Percentiles rank a stretch among this genome's conserved stretches.
These are phyloP conservation scores for Elaphurus davidianus DNA, from an alignment of 2,113 vertebrate genomes.

Conservation along the genomic window DNA sequence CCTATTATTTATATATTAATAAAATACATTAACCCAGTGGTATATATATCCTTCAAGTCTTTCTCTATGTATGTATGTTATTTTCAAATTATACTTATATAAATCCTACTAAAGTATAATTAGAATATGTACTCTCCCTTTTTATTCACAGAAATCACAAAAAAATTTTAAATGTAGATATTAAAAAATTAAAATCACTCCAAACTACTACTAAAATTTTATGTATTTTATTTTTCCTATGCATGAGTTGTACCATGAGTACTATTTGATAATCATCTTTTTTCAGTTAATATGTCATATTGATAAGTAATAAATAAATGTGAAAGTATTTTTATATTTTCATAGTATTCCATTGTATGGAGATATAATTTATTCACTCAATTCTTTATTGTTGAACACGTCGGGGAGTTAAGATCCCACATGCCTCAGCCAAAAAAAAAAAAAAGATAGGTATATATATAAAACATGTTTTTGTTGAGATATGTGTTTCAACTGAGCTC, in stretches of 20 bases:
- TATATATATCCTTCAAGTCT: not conserved
- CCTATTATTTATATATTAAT: not conserved
- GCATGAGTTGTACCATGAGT: not conserved
- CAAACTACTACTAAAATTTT: not conserved
- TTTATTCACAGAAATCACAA: not conserved
- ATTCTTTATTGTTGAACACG: not conserved
- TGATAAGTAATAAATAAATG: not conserved
- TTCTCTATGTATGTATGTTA: not conserved
- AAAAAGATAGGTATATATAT: not conserved
- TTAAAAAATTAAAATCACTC: not conserved
- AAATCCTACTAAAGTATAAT: not conserved
- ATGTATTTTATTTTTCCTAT: not conserved
- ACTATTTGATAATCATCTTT: not conserved
- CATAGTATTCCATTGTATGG: no score
- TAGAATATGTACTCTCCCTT: not conserved
- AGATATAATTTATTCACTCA: not conserved
- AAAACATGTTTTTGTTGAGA: not conserved
- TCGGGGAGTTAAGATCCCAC: not conserved
- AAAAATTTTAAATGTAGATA: not conserved
- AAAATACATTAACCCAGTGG: not conserved
- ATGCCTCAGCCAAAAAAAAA: not conserved
- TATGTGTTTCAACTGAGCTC: not conserved
- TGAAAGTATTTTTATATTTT: not conserved
- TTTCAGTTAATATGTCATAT: not conserved
- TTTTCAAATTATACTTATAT: not conserved